Evolutionary conservation across 2,888 invertebrate species (phyloP).

Genomic region (Caenorhabditis becei): DNA sequence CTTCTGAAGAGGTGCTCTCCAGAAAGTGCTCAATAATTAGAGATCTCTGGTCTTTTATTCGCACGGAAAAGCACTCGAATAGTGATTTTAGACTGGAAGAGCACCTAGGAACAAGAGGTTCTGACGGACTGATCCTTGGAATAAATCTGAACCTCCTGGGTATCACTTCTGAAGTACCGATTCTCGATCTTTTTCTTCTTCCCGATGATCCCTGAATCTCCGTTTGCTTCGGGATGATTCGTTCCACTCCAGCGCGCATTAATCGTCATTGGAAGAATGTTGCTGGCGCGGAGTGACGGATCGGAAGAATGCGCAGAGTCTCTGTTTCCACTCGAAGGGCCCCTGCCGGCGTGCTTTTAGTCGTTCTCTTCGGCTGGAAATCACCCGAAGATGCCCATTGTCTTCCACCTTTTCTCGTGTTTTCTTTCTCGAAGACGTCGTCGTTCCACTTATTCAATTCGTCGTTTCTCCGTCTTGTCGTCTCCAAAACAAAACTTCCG

Average conservation of each 20-base stretch:
- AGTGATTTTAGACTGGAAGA: not conserved
- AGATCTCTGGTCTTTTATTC: conserved; percentile 24
- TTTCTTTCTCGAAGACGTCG: conserved; percentile 4
- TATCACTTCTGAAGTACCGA: no score
- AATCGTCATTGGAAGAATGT: conserved; percentile 23
- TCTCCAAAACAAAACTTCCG: conserved; percentile 1
- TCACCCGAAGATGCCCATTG: conserved; percentile 2
- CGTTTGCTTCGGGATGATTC: not conserved
- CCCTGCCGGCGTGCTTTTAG: conserved; percentile 12
- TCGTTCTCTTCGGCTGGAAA: conserved; percentile 20
- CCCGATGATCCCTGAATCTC: no score
- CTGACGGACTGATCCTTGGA: no score
- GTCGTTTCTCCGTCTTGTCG: conserved; percentile 5
- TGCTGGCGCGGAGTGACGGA: not conserved
- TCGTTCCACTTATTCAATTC: conserved; percentile 38
- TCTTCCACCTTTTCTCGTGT: conserved; percentile 13
- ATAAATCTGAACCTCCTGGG: no score
- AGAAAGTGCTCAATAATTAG: conserved; percentile 22
- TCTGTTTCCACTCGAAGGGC: conserved; percentile 3
- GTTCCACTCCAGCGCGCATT: conserved; percentile 11
- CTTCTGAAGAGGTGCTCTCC: conserved; percentile 8
- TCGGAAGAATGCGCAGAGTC: not conserved
- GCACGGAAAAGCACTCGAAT: not conserved
- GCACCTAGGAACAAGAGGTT: not conserved
- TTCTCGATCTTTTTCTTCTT: no score